phyloP scores from a whole-genome alignment of 2,113 vertebrate species.

The Sander lucioperca region DNA sequence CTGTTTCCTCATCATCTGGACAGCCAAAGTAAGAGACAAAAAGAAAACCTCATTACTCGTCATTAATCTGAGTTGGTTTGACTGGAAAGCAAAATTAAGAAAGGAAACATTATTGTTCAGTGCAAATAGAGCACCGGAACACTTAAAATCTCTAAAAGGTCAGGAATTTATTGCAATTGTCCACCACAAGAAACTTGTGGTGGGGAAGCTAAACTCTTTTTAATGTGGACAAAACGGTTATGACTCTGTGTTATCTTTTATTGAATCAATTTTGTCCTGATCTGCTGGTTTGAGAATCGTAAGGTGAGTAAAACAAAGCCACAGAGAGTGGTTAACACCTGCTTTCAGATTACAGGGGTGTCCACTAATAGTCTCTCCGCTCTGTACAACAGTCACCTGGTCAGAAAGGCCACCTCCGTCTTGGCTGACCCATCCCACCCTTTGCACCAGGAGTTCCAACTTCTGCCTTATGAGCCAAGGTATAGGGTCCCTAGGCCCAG shows the following conservation, averaged over 20 bases:
- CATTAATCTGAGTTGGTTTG: neutral
- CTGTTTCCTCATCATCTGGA: slow-evolving; percentile 51
- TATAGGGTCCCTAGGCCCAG: too few relatives aligned
- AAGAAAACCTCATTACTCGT: neutral
- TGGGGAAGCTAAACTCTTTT: too few relatives aligned
- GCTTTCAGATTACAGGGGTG: neutral
- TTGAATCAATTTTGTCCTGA: too few relatives aligned
- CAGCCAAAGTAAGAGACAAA: slow-evolving; percentile 71
- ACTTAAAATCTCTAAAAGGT: neutral
- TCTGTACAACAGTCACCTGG: neutral
- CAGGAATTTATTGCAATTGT: neutral
- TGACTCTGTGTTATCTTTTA: too few relatives aligned
- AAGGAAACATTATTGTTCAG: neutral
- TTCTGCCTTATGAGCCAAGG: too few relatives aligned
- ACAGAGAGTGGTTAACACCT: neutral
- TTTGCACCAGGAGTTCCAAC: too few relatives aligned
- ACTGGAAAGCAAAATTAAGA: neutral
- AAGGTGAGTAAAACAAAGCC: neutral
- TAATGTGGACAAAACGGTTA: too few relatives aligned
- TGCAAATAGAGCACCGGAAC: neutral
- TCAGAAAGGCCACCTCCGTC: neutral
- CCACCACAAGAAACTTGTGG: neutral
- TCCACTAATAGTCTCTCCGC: neutral
- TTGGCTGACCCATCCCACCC: neutral
- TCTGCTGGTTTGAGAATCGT: too few relatives aligned